These are phyloP conservation scores for Cheilosia pagana DNA, from an alignment of 2,888 invertebrate species.

Conservation along the genomic window DNA sequence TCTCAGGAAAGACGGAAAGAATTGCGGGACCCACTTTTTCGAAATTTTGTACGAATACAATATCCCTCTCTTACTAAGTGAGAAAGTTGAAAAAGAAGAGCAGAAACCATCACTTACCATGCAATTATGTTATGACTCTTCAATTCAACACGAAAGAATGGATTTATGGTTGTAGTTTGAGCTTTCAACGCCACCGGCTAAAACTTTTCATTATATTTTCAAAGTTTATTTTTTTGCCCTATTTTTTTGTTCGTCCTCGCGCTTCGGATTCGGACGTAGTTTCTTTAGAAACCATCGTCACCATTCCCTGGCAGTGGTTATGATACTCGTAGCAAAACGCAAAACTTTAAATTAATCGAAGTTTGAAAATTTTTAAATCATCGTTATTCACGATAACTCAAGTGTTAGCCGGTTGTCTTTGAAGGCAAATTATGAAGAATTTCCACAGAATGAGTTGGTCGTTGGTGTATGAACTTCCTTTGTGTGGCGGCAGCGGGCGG, in stretches of 20 bases:
- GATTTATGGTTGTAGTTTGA: constrained; percentile 68
- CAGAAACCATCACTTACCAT: constrained; percentile 28
- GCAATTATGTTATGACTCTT: constrained; percentile 53
- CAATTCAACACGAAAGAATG: constrained; percentile 42
- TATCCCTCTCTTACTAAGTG: too few relatives aligned
- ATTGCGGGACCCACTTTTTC: too few relatives aligned
- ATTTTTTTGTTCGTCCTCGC: not conserved
- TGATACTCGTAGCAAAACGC: constrained; percentile 32
- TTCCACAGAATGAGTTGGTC: not conserved
- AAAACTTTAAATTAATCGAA: constrained; percentile 70
- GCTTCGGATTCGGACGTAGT: not conserved
- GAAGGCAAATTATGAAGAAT: constrained; percentile 57
- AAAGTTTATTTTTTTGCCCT: not conserved
- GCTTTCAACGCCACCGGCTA: constrained; percentile 48
- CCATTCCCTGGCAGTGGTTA: not conserved
- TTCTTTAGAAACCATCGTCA: not conserved
- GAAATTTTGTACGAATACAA: too few relatives aligned
- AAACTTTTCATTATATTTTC: constrained; percentile 66
- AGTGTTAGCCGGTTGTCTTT: constrained; percentile 68
- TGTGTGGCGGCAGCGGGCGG: too few relatives aligned
- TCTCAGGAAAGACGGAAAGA: too few relatives aligned
- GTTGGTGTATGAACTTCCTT: not conserved
- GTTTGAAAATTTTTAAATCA: constrained; percentile 47
- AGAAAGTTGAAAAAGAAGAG: too few relatives aligned
- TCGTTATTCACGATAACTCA: constrained; percentile 58